phyloP scores from a whole-genome alignment of 1,140 invertebrate species.

The Octopus sinensis region DNA sequence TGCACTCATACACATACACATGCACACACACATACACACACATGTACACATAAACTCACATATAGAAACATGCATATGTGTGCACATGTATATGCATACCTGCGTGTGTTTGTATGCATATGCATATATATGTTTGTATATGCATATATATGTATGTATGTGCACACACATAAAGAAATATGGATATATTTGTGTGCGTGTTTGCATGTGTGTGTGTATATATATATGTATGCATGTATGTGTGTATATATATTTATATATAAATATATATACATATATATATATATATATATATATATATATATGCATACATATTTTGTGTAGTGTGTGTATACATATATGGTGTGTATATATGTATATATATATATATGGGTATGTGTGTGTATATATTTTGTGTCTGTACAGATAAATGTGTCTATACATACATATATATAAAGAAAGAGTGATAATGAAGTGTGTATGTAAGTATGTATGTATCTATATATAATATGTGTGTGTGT shows the following conservation, averaged over 20 bases:
- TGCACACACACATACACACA: neutral
- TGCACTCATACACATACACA: neutral
- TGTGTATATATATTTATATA: neutral
- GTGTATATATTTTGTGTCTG: too few species aligned
- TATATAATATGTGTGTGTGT: neutral
- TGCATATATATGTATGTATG: neutral
- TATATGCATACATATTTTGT: neutral
- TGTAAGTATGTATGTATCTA: neutral
- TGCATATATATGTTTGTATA: neutral
- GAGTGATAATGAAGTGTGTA: neutral
- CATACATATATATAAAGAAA: too few species aligned
- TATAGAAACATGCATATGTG: neutral
- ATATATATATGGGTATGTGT: too few species aligned
- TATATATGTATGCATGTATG: neutral
- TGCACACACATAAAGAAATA: neutral
- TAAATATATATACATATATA: neutral
- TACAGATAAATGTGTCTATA: too few species aligned
- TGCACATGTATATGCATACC: neutral
- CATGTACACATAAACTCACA: neutral
- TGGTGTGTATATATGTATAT: neutral
- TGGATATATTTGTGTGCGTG: neutral
- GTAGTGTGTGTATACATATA: neutral
- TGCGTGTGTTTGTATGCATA: neutral
- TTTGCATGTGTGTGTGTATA: neutral
- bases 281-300: neutral